Base-by-base conservation (phyloP, 1,140 invertebrate species). In the Musca vetustissima region DNA sequence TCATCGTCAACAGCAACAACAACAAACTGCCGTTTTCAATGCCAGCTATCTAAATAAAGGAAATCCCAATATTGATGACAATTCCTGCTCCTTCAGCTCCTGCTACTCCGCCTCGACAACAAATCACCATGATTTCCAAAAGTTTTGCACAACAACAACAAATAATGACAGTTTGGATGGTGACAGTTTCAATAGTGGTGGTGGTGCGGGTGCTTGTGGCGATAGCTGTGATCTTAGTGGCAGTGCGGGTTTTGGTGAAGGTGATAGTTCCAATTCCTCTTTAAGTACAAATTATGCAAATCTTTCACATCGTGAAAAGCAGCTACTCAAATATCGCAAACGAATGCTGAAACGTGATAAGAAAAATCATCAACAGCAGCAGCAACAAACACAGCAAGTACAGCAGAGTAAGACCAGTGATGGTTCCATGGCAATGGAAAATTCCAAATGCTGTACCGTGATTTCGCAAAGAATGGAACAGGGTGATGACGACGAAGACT, bases 261-360 rank as follows among this genome's bases (percentile, higher is more conserved):
- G 55, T 64, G 64, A 69, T 32, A 68, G 61, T 49, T 47, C 48
- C 11, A 67, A 65, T 70, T 66, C 57, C 61, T 19, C 65, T 47
- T 36, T 47, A 14, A 65, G 69, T 59, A 57, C 49, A 59, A 66
- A 49, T 19, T 55, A 25, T 32, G 66, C 47, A 15, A 64, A 49
- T 50, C 52, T 77, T 43, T 74, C 75, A 15, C 81, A 83, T 64
- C 73, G 81, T 13, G 81, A 83, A 69, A 68, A 75, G 52, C 81
- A 83, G 61, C 64, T 83, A 49, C 71, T 78, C 50, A 83, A 83
- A 71, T 83, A 83, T 68, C 76, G 75, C 52, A 83, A 82, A 66
- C 76, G 81, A 4, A 79, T 83, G 75, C 72, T 78, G 66, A 76
- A 76, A 13, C 72, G 81, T 8, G 80, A 83, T 13, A 83, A 82